Evolutionary conservation across 2,113 vertebrate species (phyloP).

Genomic region (Ibidorhyncha struthersii): DNA sequence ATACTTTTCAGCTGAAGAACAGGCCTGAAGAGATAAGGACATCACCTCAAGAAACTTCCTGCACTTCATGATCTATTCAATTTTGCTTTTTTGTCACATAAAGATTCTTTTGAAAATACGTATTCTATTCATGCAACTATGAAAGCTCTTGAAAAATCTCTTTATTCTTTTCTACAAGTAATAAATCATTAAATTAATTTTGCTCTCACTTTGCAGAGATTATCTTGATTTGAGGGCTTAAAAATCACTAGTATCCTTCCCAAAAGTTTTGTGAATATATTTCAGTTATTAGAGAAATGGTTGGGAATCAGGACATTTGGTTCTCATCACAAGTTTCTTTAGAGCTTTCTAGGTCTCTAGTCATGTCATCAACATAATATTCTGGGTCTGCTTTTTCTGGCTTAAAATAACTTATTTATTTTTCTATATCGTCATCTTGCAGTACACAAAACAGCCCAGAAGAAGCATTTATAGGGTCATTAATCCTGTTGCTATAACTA

Average conservation of each 20-base stretch:
- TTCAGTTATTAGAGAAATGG: neutral
- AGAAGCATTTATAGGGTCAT: neutral
- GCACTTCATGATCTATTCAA: neutral
- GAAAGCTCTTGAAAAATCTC: neutral
- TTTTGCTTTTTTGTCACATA: neutral
- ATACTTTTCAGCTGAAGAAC: neutral
- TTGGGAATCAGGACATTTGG: neutral
- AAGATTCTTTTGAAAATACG: neutral
- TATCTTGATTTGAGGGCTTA: neutral
- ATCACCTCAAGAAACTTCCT: neutral
- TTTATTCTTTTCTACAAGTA: neutral
- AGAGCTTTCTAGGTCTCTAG: neutral
- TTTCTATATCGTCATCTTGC: neutral
- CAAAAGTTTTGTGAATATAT: neutral
- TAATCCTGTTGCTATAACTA: conserved; percentile 24
- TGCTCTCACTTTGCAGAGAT: neutral
- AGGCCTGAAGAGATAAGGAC: neutral
- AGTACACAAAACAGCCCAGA: neutral
- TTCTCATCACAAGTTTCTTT: neutral
- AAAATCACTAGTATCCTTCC: neutral
- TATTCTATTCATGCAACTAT: neutral
- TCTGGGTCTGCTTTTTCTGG: neutral
- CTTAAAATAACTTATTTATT: neutral
- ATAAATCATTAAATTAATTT: neutral
- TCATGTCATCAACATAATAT: neutral